These are phyloP conservation scores for Rhodinocichla rosea DNA, from an alignment of 2,113 vertebrate species.

Conservation along the genomic window DNA sequence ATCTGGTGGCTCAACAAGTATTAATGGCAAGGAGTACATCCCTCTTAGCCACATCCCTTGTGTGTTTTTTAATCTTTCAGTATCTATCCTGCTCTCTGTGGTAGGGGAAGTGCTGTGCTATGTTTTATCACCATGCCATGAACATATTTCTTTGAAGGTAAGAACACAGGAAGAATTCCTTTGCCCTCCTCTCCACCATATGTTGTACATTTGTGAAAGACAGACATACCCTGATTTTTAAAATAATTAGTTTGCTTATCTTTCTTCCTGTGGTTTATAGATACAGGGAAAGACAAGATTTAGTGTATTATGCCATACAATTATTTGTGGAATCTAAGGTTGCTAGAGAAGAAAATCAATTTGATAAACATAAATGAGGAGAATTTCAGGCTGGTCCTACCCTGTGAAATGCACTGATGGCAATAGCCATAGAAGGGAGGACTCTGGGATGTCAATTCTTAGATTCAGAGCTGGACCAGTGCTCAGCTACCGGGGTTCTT, in stretches of 20 bases:
- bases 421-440: background rate
- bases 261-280: background rate
- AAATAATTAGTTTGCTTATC: background rate
- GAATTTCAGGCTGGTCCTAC: background rate
- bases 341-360: background rate
- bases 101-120: background rate
- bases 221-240: background rate
- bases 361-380: background rate
- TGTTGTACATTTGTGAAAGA: background rate
- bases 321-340: background rate
- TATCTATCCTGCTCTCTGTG: background rate
- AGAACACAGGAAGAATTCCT: background rate
- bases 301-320: background rate
- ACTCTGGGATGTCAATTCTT: background rate
- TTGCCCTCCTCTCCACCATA: background rate
- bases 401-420: background rate
- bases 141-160: background rate
- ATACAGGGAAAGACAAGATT: background rate
- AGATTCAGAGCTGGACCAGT: background rate
- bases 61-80: background rate
- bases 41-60: background rate
- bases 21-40: background rate
- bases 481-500: background rate
- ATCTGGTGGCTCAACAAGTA: background rate
- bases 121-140: background rate